Evolutionary conservation across 2,113 vertebrate species (phyloP), one percentile per base, ranked within the genome.

Genomic region (Megaceryle maxima): DNA sequence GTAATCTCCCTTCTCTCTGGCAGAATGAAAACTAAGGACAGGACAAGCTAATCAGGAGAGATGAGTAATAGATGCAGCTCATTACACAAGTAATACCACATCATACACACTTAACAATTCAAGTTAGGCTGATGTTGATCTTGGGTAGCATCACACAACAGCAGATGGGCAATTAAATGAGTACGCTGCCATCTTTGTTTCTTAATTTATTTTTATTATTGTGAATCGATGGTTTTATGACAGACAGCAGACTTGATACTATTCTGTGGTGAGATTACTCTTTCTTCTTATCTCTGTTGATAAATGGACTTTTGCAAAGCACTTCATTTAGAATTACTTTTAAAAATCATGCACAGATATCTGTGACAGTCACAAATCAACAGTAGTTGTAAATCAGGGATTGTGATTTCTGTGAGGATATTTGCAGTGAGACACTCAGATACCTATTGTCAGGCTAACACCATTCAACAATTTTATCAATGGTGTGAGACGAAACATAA

Each of bases 21-120:
- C 57, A 94, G 74, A 87, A 84, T 56, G 39, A 87, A 93, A 95
- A 95, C 56, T 56, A 89, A 84, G 74, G 43, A 39, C n/a, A 76
- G 57, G 33, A 43, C 28, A 76, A 93, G 12, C 21, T 91, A 72
- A 84, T 79, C 57, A 79, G 74, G 26, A 72, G 33, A 84, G 15
- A 79, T 19, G 13, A 0, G 1, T 68, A 67, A 82, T 14, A 85
- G 60, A 39, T 51, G 62, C 69, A 72, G 39, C 19, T 91, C 35
- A 33, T 84, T 46, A 56, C 26, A 75, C 22, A 93, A 78, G 89
- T 50, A 75, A 35, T 31, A 37, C 11, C 3, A 13, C 43, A 75
- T 78, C 68, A 48, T 26, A 51, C 0, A 0, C 26, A 37, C 13
- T 10, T 37, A 90, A 85, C 16, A 76, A 29, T n/a, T 83, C 57